phyloP scores from a whole-genome alignment of 2,797 vertebrate genomes.

The Hoplostethus mediterraneus region DNA sequence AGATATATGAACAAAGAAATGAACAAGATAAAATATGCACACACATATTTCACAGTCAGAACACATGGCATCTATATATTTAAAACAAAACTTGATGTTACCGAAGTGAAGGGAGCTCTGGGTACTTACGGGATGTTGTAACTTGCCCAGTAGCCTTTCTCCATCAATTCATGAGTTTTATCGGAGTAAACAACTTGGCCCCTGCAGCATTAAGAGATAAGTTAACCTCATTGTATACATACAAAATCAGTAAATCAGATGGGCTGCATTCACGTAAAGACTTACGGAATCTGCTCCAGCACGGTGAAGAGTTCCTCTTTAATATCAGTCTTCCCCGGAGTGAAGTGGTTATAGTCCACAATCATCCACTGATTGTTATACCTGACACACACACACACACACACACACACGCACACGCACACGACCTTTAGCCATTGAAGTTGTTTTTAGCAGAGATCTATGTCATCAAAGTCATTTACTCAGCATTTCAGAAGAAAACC shows the following conservation, averaged over 20 bases:
- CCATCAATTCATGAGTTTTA: slow-evolving; percentile 87
- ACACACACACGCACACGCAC: slow-evolving; percentile 19
- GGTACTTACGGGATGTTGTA: slow-evolving; percentile 93
- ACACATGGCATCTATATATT: not conserved
- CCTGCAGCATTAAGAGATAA: slow-evolving; percentile 74
- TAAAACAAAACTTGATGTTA: not conserved
- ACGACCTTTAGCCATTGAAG: not conserved
- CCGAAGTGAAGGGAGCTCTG: not conserved
- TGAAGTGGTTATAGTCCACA: slow-evolving; percentile 92
- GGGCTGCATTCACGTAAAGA: slow-evolving; percentile 28
- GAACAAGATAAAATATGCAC: not conserved
- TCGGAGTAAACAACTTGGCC: slow-evolving; percentile 86
- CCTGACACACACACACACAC: slow-evolving; percentile 67
- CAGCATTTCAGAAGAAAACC: slow-evolving; percentile 20
- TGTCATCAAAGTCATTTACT: slow-evolving; percentile 16
- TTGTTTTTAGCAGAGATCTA: not conserved
- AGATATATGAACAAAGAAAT: not conserved
- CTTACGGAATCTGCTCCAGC: slow-evolving; percentile 97
- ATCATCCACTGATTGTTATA: slow-evolving; percentile 99
- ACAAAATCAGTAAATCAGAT: not conserved
- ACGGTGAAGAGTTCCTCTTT: slow-evolving; percentile 85
- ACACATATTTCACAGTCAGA: not conserved
- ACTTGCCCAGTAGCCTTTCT: slow-evolving; percentile 94
- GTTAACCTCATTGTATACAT: slow-evolving; percentile 1
- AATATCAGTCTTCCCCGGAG: slow-evolving; percentile 68